Base-by-base conservation (phyloP, 2,888 invertebrate genomes). In the Pedicia rivosa region DNA sequence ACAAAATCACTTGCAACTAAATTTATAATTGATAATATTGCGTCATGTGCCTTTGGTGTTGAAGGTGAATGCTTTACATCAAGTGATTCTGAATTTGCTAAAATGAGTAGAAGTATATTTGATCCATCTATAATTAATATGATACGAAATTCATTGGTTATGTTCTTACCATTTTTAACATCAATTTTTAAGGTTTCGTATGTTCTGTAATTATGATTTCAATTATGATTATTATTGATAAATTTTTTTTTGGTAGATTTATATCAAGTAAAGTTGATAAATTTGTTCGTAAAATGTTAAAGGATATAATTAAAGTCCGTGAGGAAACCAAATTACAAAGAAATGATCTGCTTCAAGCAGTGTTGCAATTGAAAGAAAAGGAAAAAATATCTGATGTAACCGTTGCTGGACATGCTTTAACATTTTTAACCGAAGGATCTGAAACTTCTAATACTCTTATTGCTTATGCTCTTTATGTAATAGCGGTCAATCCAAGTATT, bases 21-120 rank as follows among this genome's bases (percentile, higher is more conserved):
- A 36, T 44, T 36, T 25, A 39, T 38, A 7, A 34, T 43, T 22
- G 44, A 44, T 26, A 32, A 29, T 20, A 27, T 42, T 8, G 37
- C 35, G 36, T 32, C 20, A 4, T 40, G 29, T 17, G 37, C 39
- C 5, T 39, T 43, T 28, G 40, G 42, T n/a, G 16, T 43, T n/a
- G 41, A 43, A 19, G 41, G 37, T 2, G 34, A 43, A 17, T 68
- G 70, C 0, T 48, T 65, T 3, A 46, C 48, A 2, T 55, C 68
- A 1, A 51, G 48, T 17, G 45, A 66, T 14, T 66, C 68, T 41
- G 48, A 60, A 16, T 68, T 70, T 47, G 68, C 61, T 41, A 33
- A 44, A n/a, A 62, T 56, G 53, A 66, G 65, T 4, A 61, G 58
- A 41, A 46, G 47, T 3, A 26, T 41, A 10, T 7, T 24, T 10